Conservation (phyloP, 2,888 invertebrate genomes). For the Ernsta delagoae region DNA sequence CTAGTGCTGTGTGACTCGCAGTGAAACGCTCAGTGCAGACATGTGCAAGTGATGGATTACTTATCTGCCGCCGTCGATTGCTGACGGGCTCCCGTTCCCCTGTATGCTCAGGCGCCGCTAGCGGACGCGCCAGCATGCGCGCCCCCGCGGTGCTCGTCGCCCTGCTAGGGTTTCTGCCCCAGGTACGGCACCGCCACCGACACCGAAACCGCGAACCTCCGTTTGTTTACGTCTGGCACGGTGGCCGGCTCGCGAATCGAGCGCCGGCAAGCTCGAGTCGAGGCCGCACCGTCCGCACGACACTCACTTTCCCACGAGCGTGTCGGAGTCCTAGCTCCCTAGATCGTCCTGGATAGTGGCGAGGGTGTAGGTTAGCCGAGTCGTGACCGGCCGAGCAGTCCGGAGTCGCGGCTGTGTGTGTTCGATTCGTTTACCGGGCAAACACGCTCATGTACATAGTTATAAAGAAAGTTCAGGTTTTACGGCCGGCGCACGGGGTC, state of each 20-base stretch:
- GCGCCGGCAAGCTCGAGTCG: conserved; percentile 51
- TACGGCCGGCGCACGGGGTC: conserved; percentile 81
- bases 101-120: conserved; percentile 82
- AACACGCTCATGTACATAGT: conserved; percentile 78
- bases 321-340: conserved; percentile 52
- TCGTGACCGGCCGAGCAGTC: conserved; percentile 77
- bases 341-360: conserved; percentile 77
- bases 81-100: conserved; percentile 74
- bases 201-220: conserved; percentile 69
- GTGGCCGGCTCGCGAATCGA: conserved; percentile 45
- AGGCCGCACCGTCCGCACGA: conserved; percentile 62
- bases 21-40: conserved; percentile 78
- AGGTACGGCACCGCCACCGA: conserved; percentile 69
- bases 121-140: conserved; percentile 83
- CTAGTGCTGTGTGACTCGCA: conserved; percentile 82
- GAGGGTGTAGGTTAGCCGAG: conserved; percentile 69
- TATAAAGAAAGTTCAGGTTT: conserved; percentile 85
- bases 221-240: conserved; percentile 61
- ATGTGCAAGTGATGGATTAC: conserved; percentile 83
- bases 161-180: conserved; percentile 84
- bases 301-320: conserved; percentile 79
- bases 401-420: conserved; percentile 72
- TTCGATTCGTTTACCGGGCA: conserved; percentile 77
- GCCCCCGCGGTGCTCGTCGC: conserved; percentile 82
- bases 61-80: conserved; percentile 60